A percentile compares a stretch with the other conserved stretches of the same genome.
These are phyloP conservation scores for Lathamus discolor DNA, from an alignment of 2,113 vertebrate genomes.

Conservation along the genomic window DNA sequence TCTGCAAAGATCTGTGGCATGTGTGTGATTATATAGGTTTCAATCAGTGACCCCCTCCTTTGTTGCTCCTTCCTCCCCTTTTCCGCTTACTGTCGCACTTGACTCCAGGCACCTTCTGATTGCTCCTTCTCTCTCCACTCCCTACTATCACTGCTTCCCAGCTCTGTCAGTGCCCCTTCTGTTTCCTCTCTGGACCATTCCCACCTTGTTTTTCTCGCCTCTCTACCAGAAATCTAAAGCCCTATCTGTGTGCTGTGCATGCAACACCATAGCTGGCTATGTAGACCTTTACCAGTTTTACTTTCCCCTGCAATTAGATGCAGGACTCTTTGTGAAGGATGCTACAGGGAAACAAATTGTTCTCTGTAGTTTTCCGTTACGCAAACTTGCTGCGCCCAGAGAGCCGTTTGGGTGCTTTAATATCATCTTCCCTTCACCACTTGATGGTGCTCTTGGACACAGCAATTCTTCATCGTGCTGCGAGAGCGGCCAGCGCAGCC, in stretches of 20 bases:
- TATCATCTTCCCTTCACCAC: background rate
- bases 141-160: background rate
- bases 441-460: constrained; percentile 67
- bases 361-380: background rate
- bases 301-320: background rate
- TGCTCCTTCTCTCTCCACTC: background rate
- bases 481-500: background rate
- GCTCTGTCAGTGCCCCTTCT: background rate
- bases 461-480: background rate
- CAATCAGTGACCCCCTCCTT: fast-evolving
- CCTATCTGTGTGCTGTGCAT: fast-evolving
- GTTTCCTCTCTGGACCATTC: background rate
- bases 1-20: fast-evolving
- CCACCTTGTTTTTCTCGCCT: background rate
- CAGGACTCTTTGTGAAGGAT: background rate
- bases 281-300: background rate
- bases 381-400: background rate
- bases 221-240: background rate
- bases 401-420: background rate
- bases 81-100: background rate
- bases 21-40: fast-evolving
- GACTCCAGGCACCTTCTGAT: background rate
- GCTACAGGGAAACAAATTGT: background rate
- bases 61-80: background rate
- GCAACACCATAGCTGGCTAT: background rate